A percentile compares a stretch with the other conserved stretches of the same genome.
Conservation (phyloP, 2,113 vertebrate species). For the Lophotis ruficrista region DNA sequence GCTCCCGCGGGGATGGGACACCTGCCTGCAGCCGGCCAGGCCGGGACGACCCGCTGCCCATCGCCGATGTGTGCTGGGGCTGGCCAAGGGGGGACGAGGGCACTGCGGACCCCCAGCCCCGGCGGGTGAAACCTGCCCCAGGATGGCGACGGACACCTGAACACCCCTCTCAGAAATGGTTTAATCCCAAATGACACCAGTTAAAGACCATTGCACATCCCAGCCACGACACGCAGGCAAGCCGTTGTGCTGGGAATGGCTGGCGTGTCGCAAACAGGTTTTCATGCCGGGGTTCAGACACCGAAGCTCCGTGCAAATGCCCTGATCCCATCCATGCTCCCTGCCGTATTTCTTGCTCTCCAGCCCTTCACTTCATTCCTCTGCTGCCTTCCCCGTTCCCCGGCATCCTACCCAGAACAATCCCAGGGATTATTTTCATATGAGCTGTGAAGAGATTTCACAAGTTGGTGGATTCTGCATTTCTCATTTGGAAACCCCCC, state of each 20-base stretch:
- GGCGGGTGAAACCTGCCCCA: accelerated
- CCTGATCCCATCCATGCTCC: background rate
- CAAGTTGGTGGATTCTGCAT: background rate
- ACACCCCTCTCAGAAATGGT: background rate
- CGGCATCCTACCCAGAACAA: background rate
- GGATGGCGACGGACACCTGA: background rate
- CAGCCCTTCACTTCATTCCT: accelerated
- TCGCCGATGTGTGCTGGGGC: no score
- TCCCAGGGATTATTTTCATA: background rate
- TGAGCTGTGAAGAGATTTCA: background rate
- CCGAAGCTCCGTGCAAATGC: no score
- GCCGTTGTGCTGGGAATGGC: accelerated
- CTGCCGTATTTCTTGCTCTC: background rate
- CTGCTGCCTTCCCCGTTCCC: background rate
- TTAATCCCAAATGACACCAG: background rate
- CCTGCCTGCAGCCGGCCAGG: background rate
- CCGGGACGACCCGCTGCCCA: background rate
- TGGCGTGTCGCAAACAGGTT: no score
- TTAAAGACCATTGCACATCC: accelerated
- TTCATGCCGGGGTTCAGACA: no score
- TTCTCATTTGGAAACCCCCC: background rate
- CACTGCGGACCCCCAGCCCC: background rate
- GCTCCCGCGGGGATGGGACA: background rate
- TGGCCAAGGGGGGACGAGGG: no score
- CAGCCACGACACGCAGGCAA: accelerated